phyloP scores from a whole-genome alignment of 2,888 invertebrate species.

The Hipparchia sbordonii region DNA sequence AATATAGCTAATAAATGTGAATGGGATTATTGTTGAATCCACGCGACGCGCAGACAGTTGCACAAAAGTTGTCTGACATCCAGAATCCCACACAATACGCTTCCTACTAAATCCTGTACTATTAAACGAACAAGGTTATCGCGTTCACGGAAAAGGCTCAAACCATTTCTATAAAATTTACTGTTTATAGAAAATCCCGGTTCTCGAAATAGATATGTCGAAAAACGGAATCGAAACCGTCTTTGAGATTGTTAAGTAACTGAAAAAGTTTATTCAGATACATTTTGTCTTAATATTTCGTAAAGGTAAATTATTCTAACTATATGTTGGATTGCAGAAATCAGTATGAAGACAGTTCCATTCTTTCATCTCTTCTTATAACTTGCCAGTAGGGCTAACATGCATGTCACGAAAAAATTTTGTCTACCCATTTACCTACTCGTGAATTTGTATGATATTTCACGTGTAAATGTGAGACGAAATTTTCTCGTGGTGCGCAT shows the following conservation, averaged over 20 bases:
- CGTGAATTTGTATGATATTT: too few relatives aligned
- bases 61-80: conserved; percentile 63
- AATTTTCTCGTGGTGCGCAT: too few relatives aligned
- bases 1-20: conserved; percentile 62
- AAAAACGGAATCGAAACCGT: conserved; percentile 2
- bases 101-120: conserved; percentile 26
- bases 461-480: too few relatives aligned
- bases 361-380: too few relatives aligned
- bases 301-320: too few relatives aligned
- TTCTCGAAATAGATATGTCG: neutral
- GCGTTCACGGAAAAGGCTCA: conserved; percentile 9
- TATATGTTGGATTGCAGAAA: too few relatives aligned
- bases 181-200: conserved; percentile 18
- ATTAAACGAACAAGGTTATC: conserved; percentile 26
- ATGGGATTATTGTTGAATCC: conserved; percentile 55
- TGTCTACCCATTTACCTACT: too few relatives aligned
- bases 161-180: conserved; percentile 16
- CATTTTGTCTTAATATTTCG: too few relatives aligned
- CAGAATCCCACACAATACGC: conserved; percentile 57
- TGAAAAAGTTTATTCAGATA: neutral
- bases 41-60: conserved; percentile 53
- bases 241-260: neutral
- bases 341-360: too few relatives aligned
- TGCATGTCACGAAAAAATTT: too few relatives aligned
- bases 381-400: too few relatives aligned